Evolutionary conservation across 2,797 vertebrate genomes (phyloP).

Genomic region (Botia almorhae): DNA sequence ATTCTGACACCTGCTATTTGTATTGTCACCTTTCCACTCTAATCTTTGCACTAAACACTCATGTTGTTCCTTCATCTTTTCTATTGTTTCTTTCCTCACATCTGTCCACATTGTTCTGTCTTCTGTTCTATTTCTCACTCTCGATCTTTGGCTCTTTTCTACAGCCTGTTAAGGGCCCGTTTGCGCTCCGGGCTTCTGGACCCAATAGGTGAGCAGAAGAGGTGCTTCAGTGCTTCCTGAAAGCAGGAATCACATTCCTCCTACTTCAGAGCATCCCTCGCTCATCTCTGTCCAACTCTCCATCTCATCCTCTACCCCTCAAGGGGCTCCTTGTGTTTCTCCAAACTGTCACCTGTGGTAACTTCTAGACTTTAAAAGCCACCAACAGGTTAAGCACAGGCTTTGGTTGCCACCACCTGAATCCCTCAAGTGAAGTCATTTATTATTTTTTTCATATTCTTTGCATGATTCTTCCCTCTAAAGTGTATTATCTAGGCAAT

Average conservation of each 20-base stretch:
- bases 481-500: conserved; percentile 29
- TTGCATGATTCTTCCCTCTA: conserved; percentile 48
- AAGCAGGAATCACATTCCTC: conserved; percentile 83
- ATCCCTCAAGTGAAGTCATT: conserved; percentile 30
- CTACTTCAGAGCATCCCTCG: conserved; percentile 48
- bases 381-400: not conserved
- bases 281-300: conserved; percentile 46
- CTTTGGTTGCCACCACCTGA: conserved; percentile 10
- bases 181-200: conserved; percentile 90
- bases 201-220: conserved; percentile 83
- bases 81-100: conserved; percentile 51
- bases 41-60: conserved; percentile 14
- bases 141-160: conserved; percentile 70
- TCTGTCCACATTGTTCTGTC: conserved; percentile 59
- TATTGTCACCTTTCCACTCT: no score
- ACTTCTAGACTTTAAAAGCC: conserved; percentile 28
- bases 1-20: no score
- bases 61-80: conserved; percentile 60
- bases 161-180: conserved; percentile 93
- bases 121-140: conserved; percentile 65
- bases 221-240: conserved; percentile 89
- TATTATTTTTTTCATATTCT: conserved; percentile 15
- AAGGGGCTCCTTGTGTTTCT: conserved; percentile 32
- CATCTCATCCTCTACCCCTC: conserved; percentile 35
- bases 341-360: conserved; percentile 29